Evolutionary conservation across 92 coral and sea anemone species (phyloP).

Genomic region (Scolanthus callimorphus): DNA sequence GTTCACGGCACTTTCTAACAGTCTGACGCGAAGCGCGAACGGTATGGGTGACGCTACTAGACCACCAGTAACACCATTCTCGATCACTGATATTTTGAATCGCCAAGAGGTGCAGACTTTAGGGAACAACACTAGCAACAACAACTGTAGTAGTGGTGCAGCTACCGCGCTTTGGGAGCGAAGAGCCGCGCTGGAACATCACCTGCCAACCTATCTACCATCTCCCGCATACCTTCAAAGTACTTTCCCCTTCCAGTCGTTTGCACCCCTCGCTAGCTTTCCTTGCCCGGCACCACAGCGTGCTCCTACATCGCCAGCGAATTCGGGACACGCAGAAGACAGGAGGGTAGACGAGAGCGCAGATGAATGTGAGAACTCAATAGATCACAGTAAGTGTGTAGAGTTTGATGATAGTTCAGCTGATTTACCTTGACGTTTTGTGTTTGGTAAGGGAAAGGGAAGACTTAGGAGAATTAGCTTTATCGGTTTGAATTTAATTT

Average conservation of each 20-base stretch:
- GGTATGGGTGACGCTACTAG: conserved; percentile 14
- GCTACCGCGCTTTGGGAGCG: conserved; percentile 21
- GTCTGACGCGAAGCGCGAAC: conserved; percentile 9
- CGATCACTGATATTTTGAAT: conserved; percentile 85
- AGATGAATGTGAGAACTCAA: conserved; percentile 39
- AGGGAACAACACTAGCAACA: conserved; percentile 17
- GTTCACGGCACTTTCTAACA: too few relatives aligned
- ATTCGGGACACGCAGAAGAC: conserved; percentile 28
- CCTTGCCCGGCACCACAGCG: conserved; percentile 8
- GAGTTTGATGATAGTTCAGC: too few relatives aligned
- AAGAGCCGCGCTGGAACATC: conserved; percentile 17
- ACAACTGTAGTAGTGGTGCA: conserved; percentile 11
- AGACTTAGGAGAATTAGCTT: conserved; percentile 18
- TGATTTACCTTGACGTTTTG: too few relatives aligned
- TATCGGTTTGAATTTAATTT: conserved; percentile 15
- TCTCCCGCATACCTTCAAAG: conserved; percentile 19
- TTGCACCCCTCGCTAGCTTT: conserved; percentile 17
- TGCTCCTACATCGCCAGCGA: conserved; percentile 42
- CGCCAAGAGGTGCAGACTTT: conserved; percentile 57
- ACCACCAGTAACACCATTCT: conserved; percentile 77
- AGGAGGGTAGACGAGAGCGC: conserved; percentile 39
- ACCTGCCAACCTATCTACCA: conserved; percentile 23
- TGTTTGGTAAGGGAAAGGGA: too few relatives aligned
- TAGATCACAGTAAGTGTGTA: conserved; percentile 50
- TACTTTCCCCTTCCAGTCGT: conserved; percentile 25